These are phyloP conservation scores for Sarcophaga peregrina DNA, from an alignment of 1,140 invertebrate species.

Conservation along the genomic window DNA sequence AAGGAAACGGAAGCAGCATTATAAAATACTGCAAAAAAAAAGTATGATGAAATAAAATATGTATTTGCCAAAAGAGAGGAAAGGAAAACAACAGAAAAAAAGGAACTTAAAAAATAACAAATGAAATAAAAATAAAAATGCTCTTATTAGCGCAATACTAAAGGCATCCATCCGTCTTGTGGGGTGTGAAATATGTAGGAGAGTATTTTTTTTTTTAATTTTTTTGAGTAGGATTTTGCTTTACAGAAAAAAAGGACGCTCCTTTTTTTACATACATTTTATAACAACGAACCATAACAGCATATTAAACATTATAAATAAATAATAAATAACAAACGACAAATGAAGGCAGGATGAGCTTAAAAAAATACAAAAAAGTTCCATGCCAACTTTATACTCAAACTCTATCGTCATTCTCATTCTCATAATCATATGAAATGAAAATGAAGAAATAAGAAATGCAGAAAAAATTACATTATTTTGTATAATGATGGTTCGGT, in stretches of 20 bases:
- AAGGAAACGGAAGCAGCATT: too few species aligned
- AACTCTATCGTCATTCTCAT: background rate
- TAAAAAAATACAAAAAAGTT: background rate
- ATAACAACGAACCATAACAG: constrained; percentile 22
- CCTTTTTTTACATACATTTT: background rate
- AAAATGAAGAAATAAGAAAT: background rate
- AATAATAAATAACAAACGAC: constrained; percentile 40
- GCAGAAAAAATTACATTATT: background rate
- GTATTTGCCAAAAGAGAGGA: background rate
- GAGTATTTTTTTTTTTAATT: too few species aligned
- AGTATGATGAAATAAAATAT: too few species aligned
- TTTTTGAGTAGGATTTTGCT: too few species aligned
- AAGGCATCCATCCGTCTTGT: too few species aligned
- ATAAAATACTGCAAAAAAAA: too few species aligned
- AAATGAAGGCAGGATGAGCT: constrained; percentile 17
- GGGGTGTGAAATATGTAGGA: too few species aligned
- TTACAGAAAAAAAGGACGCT: too few species aligned
- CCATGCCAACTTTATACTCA: background rate
- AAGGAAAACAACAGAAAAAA: too few species aligned
- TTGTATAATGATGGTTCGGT: background rate
- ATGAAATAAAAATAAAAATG: too few species aligned
- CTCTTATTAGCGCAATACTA: too few species aligned
- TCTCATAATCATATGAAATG: constrained; percentile 1
- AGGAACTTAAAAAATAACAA: background rate
- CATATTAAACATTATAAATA: constrained; percentile 38